Evolutionary conservation across 2,797 vertebrate genomes (phyloP), one percentile per base, ranked within the genome.

Genomic region (Microtus agrestis): DNA sequence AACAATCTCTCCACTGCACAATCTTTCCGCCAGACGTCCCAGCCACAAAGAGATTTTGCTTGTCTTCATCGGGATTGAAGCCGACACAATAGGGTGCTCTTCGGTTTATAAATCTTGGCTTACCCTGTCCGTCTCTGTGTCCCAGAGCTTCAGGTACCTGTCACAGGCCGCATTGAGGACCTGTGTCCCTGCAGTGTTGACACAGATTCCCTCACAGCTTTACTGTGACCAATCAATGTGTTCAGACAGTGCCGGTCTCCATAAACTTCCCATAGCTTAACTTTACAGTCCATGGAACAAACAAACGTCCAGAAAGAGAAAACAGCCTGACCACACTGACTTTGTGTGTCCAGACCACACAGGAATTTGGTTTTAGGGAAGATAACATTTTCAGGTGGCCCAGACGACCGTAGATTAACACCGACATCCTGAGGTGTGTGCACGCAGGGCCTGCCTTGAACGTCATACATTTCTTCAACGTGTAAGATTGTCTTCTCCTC

Each of bases 291-390:
- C 99, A 99, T 99, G 93, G 99, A 99, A 97, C 98, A 99, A 94
- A 97, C 65, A 99, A 98, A 98, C 99, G 99, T 86, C 99, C 99
- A 87, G 99, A 99, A 3, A 97, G 98, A 40, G 99, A 99, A 97
- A 99, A 99, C 79, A 99, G 98, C 48, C 99, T 98, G 95, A 99
- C 99, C 13, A 99, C 99, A 97, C 99, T 99, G 99, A 99, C 99
- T 99, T 99, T 29, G 99, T 99, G 98, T 99, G 99, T 97, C 99
- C 99, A 78, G 99, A 99, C 99, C 99, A 99, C 87, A 99, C 99
- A 27, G 99, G 99, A 87, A 99, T 99, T 97, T 99, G 99, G 97
- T 99, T 99, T 98, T 99, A 99, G 9, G 99, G 99, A 97, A 99
- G 99, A 96, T 99, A 99, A 98, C 99, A 99, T 95, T 99, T 99